Evolutionary conservation across 2,113 vertebrate genomes (phyloP).

Genomic region (Agapornis roseicollis): DNA sequence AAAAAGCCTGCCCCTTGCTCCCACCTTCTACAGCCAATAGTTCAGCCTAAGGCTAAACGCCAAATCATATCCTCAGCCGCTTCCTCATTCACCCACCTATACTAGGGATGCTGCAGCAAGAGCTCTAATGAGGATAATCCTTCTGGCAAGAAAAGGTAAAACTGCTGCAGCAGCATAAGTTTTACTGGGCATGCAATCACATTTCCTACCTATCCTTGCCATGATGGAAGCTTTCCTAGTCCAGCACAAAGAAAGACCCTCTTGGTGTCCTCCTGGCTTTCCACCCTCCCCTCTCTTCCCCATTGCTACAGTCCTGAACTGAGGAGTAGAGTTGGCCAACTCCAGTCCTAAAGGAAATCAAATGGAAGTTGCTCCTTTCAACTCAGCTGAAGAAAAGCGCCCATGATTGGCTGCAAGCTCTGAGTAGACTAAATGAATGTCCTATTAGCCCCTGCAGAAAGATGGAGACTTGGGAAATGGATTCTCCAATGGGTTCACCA

Average conservation of each 20-base stretch:
- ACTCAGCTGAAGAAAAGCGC: conserved; percentile 47
- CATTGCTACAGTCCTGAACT: background rate
- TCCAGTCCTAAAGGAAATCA: conserved; percentile 62
- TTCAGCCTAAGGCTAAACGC: background rate
- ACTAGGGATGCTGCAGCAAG: background rate
- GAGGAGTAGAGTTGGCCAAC: background rate
- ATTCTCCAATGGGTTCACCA: background rate
- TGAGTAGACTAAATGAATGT: conserved; percentile 50
- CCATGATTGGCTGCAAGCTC: conserved; percentile 24
- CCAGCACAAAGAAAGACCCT: background rate
- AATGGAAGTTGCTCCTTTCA: conserved; percentile 51
- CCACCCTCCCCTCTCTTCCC: background rate
- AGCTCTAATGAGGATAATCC: background rate
- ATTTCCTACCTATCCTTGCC: background rate
- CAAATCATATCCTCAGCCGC: background rate
- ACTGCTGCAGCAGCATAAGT: background rate
- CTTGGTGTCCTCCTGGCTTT: background rate
- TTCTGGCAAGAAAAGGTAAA: background rate
- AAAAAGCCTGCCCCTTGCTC: background rate
- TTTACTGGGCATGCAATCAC: background rate
- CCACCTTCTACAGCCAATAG: background rate
- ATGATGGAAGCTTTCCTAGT: background rate
- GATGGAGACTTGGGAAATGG: background rate
- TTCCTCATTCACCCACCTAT: background rate
- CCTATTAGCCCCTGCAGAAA: background rate